A percentile compares a stretch with the other conserved stretches of the same genome.
phyloP scores from a whole-genome alignment of 2,888 invertebrate species.

The Ditylenchus weischeri region DNA sequence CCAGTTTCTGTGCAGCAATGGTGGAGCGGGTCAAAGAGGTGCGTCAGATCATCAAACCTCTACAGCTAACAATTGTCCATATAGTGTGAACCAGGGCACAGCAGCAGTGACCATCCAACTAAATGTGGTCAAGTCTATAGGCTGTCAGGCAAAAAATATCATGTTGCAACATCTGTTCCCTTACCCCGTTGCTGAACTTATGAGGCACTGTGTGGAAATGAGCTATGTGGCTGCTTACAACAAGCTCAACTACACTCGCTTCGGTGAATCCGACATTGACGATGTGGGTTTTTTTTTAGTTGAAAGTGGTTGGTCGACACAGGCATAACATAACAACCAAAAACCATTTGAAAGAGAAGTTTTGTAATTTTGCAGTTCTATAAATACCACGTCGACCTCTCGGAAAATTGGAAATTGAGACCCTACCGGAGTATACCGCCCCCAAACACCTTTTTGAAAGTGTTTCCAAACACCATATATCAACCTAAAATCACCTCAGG shows the following conservation, averaged over 20 bases:
- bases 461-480: too few relatives aligned
- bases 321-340: too few relatives aligned
- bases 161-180: slow-evolving; percentile 6
- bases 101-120: slow-evolving; percentile 6
- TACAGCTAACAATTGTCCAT: neutral
- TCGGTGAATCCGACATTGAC: slow-evolving; percentile 10
- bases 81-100: neutral
- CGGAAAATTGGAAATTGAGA: too few relatives aligned
- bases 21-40: neutral
- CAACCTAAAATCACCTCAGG: too few relatives aligned
- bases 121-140: slow-evolving; percentile 9
- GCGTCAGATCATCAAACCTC: neutral
- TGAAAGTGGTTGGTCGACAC: too few relatives aligned
- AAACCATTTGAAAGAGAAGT: too few relatives aligned
- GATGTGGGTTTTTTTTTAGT: neutral
- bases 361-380: too few relatives aligned
- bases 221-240: slow-evolving; percentile 6
- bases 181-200: neutral
- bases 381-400: too few relatives aligned
- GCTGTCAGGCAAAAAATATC: neutral
- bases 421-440: too few relatives aligned
- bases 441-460: too few relatives aligned
- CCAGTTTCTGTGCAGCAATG: neutral
- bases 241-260: slow-evolving; percentile 13
- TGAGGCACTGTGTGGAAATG: slow-evolving; percentile 9